Conservation (phyloP, 1,140 invertebrate species). For the Apis laboriosa region DNA sequence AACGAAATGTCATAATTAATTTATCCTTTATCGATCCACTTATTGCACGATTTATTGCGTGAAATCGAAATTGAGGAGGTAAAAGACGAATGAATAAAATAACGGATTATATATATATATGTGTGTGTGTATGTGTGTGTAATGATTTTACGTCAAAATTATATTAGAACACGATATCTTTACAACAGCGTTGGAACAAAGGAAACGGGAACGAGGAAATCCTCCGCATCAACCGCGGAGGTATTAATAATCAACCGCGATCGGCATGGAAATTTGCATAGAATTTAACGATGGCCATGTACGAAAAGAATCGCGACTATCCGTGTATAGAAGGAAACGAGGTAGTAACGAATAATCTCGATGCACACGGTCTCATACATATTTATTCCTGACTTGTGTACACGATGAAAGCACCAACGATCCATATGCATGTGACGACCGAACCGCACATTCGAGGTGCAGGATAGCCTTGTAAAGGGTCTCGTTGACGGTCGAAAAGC, state of each 20-base stretch:
- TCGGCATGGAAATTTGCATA: constrained; percentile 43
- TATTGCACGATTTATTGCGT: too few relatives aligned
- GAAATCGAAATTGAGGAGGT: too few relatives aligned
- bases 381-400: constrained; percentile 68
- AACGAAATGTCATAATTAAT: too few relatives aligned
- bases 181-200: neutral
- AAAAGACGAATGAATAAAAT: too few relatives aligned
- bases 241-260: constrained; percentile 35
- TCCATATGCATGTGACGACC: constrained; percentile 69
- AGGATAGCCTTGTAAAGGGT: constrained; percentile 55
- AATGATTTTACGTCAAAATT: neutral
- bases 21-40: too few relatives aligned
- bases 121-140: too few relatives aligned
- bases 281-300: constrained; percentile 43
- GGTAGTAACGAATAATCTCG: constrained; percentile 69
- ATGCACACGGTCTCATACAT: constrained; percentile 69
- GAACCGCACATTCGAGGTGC: constrained; percentile 61
- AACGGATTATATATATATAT: too few relatives aligned
- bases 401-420: constrained; percentile 64
- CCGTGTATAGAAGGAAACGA: constrained; percentile 61
- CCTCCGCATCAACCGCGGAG: neutral
- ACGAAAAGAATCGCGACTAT: constrained; percentile 55
- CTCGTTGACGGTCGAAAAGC: constrained; percentile 34
- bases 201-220: neutral
- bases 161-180: neutral